A percentile compares a stretch with the other conserved stretches of the same genome.
Conservation (phyloP, 2,113 vertebrate species). For the Prolemur simus region DNA sequence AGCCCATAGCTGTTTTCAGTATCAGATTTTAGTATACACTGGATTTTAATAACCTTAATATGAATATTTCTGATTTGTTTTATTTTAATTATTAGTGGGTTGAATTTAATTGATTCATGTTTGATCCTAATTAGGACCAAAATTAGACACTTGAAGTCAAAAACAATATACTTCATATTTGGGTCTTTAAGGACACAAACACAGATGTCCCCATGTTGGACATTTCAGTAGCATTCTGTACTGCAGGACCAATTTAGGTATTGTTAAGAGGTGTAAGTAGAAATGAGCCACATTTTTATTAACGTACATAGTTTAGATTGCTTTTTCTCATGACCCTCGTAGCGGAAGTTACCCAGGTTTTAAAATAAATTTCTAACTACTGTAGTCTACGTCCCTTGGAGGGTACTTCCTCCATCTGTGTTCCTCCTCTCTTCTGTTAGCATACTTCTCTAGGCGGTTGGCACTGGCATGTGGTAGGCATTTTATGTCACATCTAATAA, state of each 20-base stretch:
- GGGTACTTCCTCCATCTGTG: neutral
- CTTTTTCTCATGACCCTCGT: neutral
- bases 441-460: too few relatives aligned
- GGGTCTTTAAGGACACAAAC: neutral
- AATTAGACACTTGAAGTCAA: neutral
- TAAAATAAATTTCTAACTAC: neutral
- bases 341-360: neutral
- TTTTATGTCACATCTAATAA: neutral
- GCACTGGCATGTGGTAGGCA: neutral
- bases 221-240: neutral
- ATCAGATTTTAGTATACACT: neutral
- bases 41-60: neutral
- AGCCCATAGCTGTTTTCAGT: neutral
- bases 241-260: neutral
- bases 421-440: neutral
- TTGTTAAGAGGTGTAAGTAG: neutral
- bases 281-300: neutral
- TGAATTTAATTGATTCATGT: neutral
- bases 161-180: neutral
- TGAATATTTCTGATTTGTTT: neutral
- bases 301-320: neutral
- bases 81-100: neutral
- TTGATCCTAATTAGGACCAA: neutral
- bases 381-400: neutral
- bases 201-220: accelerated